Conservation (phyloP, 2,888 invertebrate genomes). For the Cantharis rustica region DNA sequence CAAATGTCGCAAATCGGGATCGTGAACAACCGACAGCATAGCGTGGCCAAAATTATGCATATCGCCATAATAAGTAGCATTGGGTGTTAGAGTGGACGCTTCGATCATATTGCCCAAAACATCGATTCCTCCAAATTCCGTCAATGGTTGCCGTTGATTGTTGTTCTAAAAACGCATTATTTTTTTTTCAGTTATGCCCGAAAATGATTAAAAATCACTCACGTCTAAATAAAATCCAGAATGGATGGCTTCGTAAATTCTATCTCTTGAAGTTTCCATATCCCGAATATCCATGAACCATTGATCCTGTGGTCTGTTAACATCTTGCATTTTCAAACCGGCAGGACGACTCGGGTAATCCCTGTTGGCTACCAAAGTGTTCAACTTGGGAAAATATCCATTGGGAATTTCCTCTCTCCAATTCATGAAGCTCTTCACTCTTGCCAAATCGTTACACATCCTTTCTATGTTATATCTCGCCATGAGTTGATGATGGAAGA, state of each 20-base stretch:
- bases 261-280: conserved; percentile 73
- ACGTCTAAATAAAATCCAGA: conserved; percentile 64
- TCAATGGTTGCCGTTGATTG: conserved; percentile 62
- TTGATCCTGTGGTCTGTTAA: conserved; percentile 70
- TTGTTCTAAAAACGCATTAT: conserved; percentile 55
- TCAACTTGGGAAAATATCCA: conserved; percentile 81
- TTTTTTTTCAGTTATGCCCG: neutral
- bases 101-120: conserved; percentile 80
- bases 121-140: conserved; percentile 73
- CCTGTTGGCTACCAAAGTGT: conserved; percentile 72
- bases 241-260: conserved; percentile 72
- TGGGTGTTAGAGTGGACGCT: conserved; percentile 68
- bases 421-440: conserved; percentile 66
- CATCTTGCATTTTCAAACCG: conserved; percentile 60
- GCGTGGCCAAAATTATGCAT: conserved; percentile 81
- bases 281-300: conserved; percentile 68
- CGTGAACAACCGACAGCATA: conserved; percentile 74
- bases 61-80: conserved; percentile 72
- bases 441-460: conserved; percentile 68
- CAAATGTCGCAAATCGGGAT: conserved; percentile 74
- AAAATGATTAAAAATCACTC: conserved; percentile 41
- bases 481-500: conserved; percentile 75
- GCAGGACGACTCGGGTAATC: conserved; percentile 73
- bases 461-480: conserved; percentile 75
- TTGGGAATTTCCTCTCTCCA: conserved; percentile 70